A percentile compares a stretch with the other conserved stretches of the same genome.
phyloP scores from a whole-genome alignment of 2,113 vertebrate species.

The Amphiprion ocellaris region DNA sequence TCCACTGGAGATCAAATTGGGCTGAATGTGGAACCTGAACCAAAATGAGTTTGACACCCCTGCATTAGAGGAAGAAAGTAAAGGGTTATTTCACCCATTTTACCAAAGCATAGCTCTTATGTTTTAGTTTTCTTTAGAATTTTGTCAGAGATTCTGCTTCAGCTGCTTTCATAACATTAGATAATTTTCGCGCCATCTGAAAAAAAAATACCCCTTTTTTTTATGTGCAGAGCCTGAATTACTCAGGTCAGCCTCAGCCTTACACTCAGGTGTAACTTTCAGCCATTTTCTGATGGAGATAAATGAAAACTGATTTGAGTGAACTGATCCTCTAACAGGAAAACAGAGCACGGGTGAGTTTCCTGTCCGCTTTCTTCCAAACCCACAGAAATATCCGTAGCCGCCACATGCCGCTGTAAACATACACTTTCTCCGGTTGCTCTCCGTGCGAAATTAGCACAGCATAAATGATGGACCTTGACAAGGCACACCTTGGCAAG shows the following conservation, averaged over 20 bases:
- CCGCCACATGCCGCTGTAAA: neutral
- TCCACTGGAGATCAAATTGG: too few species aligned
- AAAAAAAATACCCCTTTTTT: too few species aligned
- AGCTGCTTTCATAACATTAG: too few species aligned
- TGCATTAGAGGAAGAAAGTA: neutral
- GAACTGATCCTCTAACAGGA: constrained; percentile 7
- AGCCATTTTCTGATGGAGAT: too few species aligned
- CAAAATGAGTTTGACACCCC: too few species aligned
- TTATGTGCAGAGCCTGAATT: too few species aligned
- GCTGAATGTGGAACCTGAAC: too few species aligned
- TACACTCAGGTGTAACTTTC: too few species aligned
- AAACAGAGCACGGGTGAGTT: constrained; percentile 7
- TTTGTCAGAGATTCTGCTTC: too few species aligned
- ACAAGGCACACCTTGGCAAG: constrained; percentile 36
- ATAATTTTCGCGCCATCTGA: too few species aligned
- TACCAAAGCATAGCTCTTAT: neutral
- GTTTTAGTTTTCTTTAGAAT: too few species aligned
- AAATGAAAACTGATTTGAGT: neutral
- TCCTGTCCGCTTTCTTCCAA: constrained; percentile 10
- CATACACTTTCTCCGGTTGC: neutral
- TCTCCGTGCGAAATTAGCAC: constrained; percentile 6
- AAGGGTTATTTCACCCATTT: neutral
- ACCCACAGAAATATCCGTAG: constrained; percentile 1
- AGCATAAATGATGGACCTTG: constrained; percentile 35
- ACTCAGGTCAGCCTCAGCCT: too few species aligned